Evolutionary conservation across 2,888 invertebrate species (phyloP).

Genomic region (Agapostemon virescens): DNA sequence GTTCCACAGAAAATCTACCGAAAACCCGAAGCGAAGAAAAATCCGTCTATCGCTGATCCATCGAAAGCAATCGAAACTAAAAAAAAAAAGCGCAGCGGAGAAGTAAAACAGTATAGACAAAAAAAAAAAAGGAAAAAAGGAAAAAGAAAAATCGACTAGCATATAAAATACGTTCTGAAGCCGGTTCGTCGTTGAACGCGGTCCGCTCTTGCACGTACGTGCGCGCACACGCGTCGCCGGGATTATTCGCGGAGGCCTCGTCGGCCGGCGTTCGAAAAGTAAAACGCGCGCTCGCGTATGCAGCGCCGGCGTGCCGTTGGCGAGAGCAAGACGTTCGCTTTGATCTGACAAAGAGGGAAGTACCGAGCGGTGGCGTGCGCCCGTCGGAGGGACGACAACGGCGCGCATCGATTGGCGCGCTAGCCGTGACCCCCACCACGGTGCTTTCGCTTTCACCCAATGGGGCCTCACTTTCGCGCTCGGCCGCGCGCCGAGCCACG

Average conservation of each 20-base stretch:
- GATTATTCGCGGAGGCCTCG: constrained; percentile 60
- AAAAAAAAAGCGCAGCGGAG: background rate
- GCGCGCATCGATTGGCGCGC: constrained; percentile 80
- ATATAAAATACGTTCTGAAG: constrained; percentile 6
- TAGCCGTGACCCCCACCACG: constrained; percentile 80
- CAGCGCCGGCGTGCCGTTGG: constrained; percentile 32
- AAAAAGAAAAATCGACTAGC: background rate
- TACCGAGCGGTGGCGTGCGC: constrained; percentile 59
- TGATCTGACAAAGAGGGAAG: constrained; percentile 9
- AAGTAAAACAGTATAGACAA: too few relatives aligned
- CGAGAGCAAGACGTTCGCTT: background rate
- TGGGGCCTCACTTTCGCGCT: constrained; percentile 80
- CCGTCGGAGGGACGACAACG: constrained; percentile 71
- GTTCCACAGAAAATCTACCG: too few relatives aligned
- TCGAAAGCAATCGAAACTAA: background rate
- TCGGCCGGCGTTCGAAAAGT: constrained; percentile 66
- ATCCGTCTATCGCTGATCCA: background rate
- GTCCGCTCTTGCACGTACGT: constrained; percentile 3
- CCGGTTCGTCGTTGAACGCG: background rate
- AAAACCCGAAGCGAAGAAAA: too few relatives aligned
- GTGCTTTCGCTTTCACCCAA: constrained; percentile 81
- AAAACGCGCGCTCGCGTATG: constrained; percentile 62
- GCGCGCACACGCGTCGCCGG: constrained; percentile 46
- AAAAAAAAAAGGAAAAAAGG: background rate
- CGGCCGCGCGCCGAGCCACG: constrained; percentile 75